A percentile compares a stretch with the other conserved stretches of the same genome.
Evolutionary conservation across 2,797 vertebrate species (phyloP).

Genomic region (Apogon talboti): DNA sequence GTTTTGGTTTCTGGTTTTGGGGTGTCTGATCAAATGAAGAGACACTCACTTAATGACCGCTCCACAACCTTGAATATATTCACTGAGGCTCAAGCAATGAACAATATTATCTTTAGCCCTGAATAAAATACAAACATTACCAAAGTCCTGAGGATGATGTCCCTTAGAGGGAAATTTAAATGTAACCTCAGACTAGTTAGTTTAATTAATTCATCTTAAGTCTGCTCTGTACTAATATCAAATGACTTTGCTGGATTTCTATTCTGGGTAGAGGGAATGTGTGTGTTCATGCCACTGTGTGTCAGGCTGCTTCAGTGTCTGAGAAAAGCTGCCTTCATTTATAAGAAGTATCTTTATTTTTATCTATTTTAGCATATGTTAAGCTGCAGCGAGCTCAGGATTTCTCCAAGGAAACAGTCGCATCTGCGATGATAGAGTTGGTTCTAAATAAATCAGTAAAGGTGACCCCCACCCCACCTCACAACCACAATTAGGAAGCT

Average conservation of each 20-base stretch:
- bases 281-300: constrained; percentile 2
- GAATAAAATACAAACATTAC: constrained; percentile 45
- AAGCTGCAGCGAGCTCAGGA: constrained; percentile 12
- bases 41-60: constrained; percentile 28
- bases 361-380: neutral
- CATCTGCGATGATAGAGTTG: constrained; percentile 27
- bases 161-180: constrained; percentile 41
- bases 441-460: constrained; percentile 71
- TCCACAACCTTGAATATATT: constrained; percentile 42
- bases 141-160: constrained; percentile 29
- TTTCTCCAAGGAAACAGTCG: constrained; percentile 26
- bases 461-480: constrained; percentile 56
- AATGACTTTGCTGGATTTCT: constrained; percentile 54
- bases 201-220: constrained; percentile 60
- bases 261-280: constrained; percentile 2
- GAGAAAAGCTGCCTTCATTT: constrained; percentile 34
- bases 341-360: constrained; percentile 9
- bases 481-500: constrained; percentile 53
- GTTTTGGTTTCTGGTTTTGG: neutral
- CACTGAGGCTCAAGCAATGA: constrained; percentile 25
- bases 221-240: constrained; percentile 49
- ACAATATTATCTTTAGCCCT: constrained; percentile 44
- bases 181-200: constrained; percentile 44
- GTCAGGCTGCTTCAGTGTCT: no score
- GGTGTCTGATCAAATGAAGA: constrained; percentile 34